Percentiles rank a stretch among this genome's conserved stretches.
These are phyloP conservation scores for Drosophila pseudotalamancana DNA, from an alignment of 2,888 invertebrate species.

Conservation along the genomic window DNA sequence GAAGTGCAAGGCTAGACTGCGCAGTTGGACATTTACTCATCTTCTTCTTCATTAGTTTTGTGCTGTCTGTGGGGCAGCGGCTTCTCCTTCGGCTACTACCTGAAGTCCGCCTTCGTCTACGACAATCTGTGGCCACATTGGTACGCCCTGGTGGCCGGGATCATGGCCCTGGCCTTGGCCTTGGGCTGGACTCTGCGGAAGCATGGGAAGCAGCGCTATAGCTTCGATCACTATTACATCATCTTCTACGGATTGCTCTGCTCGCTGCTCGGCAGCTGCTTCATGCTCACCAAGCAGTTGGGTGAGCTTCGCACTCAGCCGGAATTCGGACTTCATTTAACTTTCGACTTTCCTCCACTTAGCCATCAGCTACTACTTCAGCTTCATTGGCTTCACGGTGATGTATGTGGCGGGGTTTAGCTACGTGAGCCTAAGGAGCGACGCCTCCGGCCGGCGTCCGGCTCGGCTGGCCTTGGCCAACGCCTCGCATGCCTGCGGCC, in stretches of 20 bases:
- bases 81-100: constrained; percentile 73
- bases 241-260: constrained; percentile 80
- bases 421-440: constrained; percentile 75
- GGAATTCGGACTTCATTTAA: neutral
- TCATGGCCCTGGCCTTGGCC: constrained; percentile 53
- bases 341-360: neutral
- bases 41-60: constrained; percentile 39
- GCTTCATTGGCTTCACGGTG: constrained; percentile 68
- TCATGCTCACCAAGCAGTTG: constrained; percentile 73
- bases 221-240: constrained; percentile 78
- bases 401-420: constrained; percentile 73
- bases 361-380: constrained; percentile 78
- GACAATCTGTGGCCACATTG: constrained; percentile 76
- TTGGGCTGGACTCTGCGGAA: constrained; percentile 73
- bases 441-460: constrained; percentile 66
- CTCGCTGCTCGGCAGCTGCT: constrained; percentile 71
- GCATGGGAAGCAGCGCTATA: constrained; percentile 62
- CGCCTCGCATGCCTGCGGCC: constrained; percentile 59
- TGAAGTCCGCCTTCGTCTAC: constrained; percentile 74
- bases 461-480: constrained; percentile 73
- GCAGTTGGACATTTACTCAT: neutral
- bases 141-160: constrained; percentile 63
- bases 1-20: neutral
- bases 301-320: constrained; percentile 53
- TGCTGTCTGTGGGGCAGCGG: constrained; percentile 75